Base-by-base conservation (phyloP, 2,888 invertebrate genomes). In the Pheosia gnoma region DNA sequence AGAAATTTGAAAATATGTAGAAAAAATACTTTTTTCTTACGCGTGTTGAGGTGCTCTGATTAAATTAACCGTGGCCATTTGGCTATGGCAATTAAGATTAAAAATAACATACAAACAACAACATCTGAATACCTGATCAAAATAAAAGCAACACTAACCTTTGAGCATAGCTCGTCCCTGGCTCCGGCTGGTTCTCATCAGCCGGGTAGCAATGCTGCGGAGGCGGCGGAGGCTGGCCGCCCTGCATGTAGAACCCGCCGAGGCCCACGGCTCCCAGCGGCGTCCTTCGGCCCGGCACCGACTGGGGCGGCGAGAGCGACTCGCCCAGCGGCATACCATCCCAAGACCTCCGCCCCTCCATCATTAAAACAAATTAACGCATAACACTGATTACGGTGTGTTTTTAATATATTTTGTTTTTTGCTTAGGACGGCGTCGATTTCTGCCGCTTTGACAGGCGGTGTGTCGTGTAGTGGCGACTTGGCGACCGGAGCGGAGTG, bases 221-320 rank as follows among this genome's bases (percentile, higher is more conserved):
- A 68, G 91, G 89, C 43, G 86, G 88, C 77, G 91, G 90, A 70
- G 93, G 91, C 84, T 94, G 93, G 59, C 94, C 94, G 66, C 94
- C 94, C 83, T 97, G 97, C 86, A 97, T 97, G 89, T 97, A 97
- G 89, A 97, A 97, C n/a, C 97, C 97, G 38, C 97, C 97, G 41
- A 98, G 93, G 13, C 97, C 97, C 38, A 98, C 97, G 6, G 97
- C 96, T 10, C 97, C 97, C 60, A 98, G 89, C 39, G 97, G 97
- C 47, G 97, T 98, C 78, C 97, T 91, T 72, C 97, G 89, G 2
- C 95, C 95, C 47, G 95, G 95, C 66, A 95, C 95, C 77, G 95
- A 95, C 79, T 95, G 95, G 65, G 95, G 93, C 62, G 94, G 94
- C 65, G 94, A 94, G 72, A 90, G 93, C 41, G 93, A 89, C 78